Conservation (phyloP, 2,113 vertebrate species). For the Gymnobelideus leadbeateri region DNA sequence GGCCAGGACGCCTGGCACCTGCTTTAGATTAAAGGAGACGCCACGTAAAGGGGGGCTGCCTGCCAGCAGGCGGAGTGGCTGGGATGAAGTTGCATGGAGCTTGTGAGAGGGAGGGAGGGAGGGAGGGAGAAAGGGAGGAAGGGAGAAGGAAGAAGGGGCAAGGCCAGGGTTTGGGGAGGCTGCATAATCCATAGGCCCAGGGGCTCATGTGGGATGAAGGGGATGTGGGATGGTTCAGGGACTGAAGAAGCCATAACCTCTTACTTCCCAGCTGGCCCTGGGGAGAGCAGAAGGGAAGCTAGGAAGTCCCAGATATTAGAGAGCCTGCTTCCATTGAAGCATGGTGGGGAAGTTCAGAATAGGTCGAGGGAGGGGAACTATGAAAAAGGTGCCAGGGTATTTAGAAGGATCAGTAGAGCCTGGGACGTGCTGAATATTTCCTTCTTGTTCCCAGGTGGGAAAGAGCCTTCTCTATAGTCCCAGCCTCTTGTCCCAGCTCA, state of each 20-base stretch:
- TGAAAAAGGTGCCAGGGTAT: background rate
- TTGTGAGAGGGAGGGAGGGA: constrained; percentile 17
- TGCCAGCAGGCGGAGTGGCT: constrained; percentile 42
- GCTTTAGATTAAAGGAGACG: constrained; percentile 74
- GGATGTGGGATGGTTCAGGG: background rate
- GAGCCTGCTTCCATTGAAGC: background rate
- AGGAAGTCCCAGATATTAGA: background rate
- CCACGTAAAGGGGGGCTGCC: constrained; percentile 50
- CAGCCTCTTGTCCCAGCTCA: constrained; percentile 16
- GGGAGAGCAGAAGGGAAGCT: background rate
- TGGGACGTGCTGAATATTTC: background rate
- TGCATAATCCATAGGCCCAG: background rate
- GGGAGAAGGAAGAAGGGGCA: constrained; percentile 16
- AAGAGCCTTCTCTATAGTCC: constrained; percentile 10
- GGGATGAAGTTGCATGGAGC: constrained; percentile 32
- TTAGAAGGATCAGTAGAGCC: background rate
- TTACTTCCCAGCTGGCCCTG: background rate
- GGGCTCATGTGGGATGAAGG: background rate
- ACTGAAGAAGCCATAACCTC: background rate
- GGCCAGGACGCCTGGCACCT: constrained; percentile 72
- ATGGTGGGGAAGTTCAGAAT: background rate
- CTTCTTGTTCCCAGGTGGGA: background rate
- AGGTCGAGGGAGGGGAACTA: background rate
- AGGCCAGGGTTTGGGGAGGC: background rate
- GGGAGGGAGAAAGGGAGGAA: no score